A percentile compares a stretch with the other conserved stretches of the same genome.
Evolutionary conservation across 2,113 vertebrate genomes (phyloP).

Genomic region (Hippocampus comes): DNA sequence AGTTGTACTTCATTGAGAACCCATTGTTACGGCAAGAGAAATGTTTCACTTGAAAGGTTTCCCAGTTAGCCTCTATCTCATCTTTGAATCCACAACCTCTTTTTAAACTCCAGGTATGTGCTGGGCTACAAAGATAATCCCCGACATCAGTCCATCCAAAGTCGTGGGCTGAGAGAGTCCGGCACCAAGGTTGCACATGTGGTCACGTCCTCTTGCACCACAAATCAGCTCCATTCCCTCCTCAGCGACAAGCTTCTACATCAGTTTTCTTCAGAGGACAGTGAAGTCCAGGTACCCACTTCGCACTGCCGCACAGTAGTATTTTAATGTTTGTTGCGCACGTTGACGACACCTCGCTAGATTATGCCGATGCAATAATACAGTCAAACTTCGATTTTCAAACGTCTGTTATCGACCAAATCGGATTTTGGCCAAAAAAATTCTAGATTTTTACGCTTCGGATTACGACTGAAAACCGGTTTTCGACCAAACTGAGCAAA

Average conservation of each 20-base stretch:
- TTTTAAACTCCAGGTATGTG: conserved; percentile 77
- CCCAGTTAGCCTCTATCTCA: not conserved
- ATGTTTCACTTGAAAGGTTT: too few relatives aligned
- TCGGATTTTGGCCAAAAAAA: too few relatives aligned
- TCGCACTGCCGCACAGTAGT: not conserved
- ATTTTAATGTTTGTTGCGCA: not conserved
- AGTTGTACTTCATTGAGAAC: conserved; percentile 91
- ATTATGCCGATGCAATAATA: not conserved
- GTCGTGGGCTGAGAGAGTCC: conserved; percentile 74
- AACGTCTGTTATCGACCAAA: too few relatives aligned
- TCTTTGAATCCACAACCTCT: not conserved
- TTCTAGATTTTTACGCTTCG: too few relatives aligned
- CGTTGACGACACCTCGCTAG: not conserved
- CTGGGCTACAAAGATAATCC: conserved; percentile 84
- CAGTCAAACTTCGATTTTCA: too few relatives aligned
- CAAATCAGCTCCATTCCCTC: conserved; percentile 76
- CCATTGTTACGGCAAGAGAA: conserved; percentile 70
- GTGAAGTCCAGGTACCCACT: conserved; percentile 81
- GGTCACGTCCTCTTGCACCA: conserved; percentile 74
- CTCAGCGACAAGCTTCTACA: conserved; percentile 79
- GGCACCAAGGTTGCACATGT: conserved; percentile 81
- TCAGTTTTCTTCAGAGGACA: conserved; percentile 70
- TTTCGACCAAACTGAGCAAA: too few relatives aligned
- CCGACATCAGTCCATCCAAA: conserved; percentile 69
- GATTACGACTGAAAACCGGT: too few relatives aligned